phyloP scores from a whole-genome alignment of 2,113 vertebrate species.

The Pantherophis guttatus region DNA sequence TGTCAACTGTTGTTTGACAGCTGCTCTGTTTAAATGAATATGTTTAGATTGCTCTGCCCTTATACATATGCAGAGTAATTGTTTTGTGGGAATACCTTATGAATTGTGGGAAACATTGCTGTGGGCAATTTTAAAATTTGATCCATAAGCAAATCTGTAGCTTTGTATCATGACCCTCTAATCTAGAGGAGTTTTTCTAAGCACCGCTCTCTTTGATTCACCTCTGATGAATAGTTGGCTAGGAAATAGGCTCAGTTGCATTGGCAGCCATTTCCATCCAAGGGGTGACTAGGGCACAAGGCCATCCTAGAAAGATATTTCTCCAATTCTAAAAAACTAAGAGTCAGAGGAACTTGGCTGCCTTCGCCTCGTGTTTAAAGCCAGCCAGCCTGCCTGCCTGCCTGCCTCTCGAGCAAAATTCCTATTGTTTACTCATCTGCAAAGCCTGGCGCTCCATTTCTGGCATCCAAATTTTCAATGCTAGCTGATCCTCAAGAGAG shows the following conservation, averaged over 20 bases:
- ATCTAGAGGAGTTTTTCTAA: neutral
- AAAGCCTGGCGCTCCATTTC: slow-evolving; percentile 52
- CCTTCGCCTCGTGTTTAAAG: slow-evolving; percentile 68
- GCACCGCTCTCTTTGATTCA: neutral
- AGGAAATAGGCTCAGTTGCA: neutral
- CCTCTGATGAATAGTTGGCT: slow-evolving; percentile 20
- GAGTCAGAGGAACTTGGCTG: slow-evolving; percentile 54
- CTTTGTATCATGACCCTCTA: neutral
- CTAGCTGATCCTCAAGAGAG: neutral
- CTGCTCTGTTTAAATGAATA: neutral
- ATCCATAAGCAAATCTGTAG: neutral
- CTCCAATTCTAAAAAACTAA: slow-evolving; percentile 49
- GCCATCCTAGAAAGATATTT: slow-evolving; percentile 47
- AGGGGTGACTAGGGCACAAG: neutral
- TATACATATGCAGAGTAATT: neutral
- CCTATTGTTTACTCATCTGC: slow-evolving; percentile 62
- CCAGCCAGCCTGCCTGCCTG: slow-evolving; percentile 44
- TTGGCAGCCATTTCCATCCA: neutral
- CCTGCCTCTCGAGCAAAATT: slow-evolving; percentile 29
- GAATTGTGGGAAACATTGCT: neutral
- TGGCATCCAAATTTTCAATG: slow-evolving; percentile 50
- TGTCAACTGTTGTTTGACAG: neutral
- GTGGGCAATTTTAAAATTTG: slow-evolving; percentile 14
- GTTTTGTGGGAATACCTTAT: neutral
- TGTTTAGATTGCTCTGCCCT: neutral